These are phyloP conservation scores for Phymastichus coffea DNA, from an alignment of 1,140 invertebrate species.

Conservation along the genomic window DNA sequence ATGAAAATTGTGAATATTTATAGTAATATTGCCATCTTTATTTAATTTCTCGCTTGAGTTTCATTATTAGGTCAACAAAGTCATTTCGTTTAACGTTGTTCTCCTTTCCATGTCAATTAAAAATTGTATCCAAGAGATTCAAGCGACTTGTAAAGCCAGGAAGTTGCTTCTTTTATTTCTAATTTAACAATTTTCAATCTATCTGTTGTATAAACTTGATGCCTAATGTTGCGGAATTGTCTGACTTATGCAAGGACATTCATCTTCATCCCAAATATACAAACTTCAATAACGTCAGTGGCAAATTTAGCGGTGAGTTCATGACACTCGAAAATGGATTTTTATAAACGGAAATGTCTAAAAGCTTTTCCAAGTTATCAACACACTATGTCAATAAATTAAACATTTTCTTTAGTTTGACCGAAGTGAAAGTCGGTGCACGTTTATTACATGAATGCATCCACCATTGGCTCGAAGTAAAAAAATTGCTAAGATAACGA, in stretches of 20 bases:
- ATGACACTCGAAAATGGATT: slow-evolving; percentile 51
- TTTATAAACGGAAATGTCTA: slow-evolving; percentile 43
- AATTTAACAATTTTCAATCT: slow-evolving; percentile 36
- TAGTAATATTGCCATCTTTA: slow-evolving; percentile 36
- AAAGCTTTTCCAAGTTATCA: slow-evolving; percentile 48
- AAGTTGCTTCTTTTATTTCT: slow-evolving; percentile 31
- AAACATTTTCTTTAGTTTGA: slow-evolving; percentile 58
- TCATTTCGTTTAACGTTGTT: slow-evolving; percentile 56
- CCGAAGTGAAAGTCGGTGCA: slow-evolving; percentile 55
- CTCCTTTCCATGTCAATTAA: slow-evolving; percentile 52
- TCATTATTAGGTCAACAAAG: slow-evolving; percentile 60
- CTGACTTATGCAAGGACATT: slow-evolving; percentile 57
- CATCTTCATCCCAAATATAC: slow-evolving; percentile 61
- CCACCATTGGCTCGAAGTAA: slow-evolving; percentile 52
- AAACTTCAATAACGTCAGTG: slow-evolving; percentile 59
- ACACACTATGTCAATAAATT: slow-evolving; percentile 45
- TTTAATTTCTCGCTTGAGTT: slow-evolving; percentile 53
- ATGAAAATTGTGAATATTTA: not conserved
- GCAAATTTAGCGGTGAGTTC: too few species aligned
- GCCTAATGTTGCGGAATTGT: slow-evolving; percentile 53
- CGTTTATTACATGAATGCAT: slow-evolving; percentile 55
- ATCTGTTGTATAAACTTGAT: slow-evolving; percentile 37
- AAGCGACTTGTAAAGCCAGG: slow-evolving; percentile 31
- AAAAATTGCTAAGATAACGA: slow-evolving; percentile 46
- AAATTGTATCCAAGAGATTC: slow-evolving; percentile 27